These are phyloP conservation scores for Callyntrura guangdongensis DNA, from an alignment of 2,888 invertebrate genomes.

Conservation along the genomic window DNA sequence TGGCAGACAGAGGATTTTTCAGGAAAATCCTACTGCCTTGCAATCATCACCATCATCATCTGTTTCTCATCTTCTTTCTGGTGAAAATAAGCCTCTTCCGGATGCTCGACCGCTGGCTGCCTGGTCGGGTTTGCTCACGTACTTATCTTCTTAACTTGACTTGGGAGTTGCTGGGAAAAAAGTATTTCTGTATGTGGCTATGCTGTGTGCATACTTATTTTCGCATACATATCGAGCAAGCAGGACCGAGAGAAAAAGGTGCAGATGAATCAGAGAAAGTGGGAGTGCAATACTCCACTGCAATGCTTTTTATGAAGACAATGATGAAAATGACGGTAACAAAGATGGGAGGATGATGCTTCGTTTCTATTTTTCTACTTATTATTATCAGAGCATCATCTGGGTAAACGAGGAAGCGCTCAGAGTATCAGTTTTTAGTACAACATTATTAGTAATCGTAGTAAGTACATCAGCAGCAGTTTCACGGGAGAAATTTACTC, in stretches of 20 bases:
- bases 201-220: not conserved
- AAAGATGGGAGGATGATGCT: not conserved
- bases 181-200: not conserved
- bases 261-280: not conserved
- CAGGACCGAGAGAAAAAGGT: not conserved
- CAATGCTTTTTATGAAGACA: not conserved
- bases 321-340: constrained; percentile 23
- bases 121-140: not conserved
- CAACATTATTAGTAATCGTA: not conserved
- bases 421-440: not conserved
- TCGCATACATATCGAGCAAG: not conserved
- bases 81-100: constrained; percentile 23
- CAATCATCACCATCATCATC: not conserved
- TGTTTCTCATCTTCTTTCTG: not conserved
- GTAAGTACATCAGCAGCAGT: not conserved
- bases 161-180: not conserved
- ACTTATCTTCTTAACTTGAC: constrained; percentile 37
- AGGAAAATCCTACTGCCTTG: constrained; percentile 12
- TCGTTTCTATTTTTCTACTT: constrained; percentile 14
- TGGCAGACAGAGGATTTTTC: constrained; percentile 7
- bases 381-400: constrained; percentile 2
- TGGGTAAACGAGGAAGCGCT: not conserved
- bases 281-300: not conserved
- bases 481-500: not conserved
- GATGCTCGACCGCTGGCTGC: not conserved